These are phyloP conservation scores for Chrysemys picta DNA, from an alignment of 2,113 vertebrate genomes.

Conservation along the genomic window DNA sequence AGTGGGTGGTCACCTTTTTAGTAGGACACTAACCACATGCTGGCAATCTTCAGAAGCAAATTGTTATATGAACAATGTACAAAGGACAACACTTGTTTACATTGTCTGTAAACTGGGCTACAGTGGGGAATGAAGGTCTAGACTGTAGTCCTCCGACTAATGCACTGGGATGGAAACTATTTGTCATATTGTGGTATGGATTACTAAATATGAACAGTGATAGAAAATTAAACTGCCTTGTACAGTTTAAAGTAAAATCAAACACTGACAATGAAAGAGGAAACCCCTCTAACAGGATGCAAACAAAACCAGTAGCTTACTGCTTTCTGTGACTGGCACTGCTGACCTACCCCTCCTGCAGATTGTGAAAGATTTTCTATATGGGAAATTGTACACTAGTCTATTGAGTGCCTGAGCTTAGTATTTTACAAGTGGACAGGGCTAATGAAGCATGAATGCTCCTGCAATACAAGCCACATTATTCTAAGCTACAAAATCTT, in stretches of 20 bases:
- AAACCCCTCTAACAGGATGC: background rate
- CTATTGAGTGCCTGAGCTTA: conserved; percentile 37
- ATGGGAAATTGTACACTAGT: conserved; percentile 34
- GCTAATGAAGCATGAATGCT: conserved; percentile 40
- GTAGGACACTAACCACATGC: background rate
- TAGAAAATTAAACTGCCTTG: background rate
- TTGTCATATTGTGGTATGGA: background rate
- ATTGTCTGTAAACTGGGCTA: conserved; percentile 9
- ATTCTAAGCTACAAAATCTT: conserved; percentile 17
- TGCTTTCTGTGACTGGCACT: background rate
- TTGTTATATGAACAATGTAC: background rate
- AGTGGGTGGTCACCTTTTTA: background rate
- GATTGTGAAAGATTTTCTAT: conserved; percentile 2
- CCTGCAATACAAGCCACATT: background rate
- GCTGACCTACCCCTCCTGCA: background rate
- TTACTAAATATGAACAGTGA: background rate
- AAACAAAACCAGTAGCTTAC: background rate
- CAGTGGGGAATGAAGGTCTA: conserved; percentile 27
- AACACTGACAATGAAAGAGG: background rate
- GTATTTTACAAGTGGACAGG: conserved; percentile 47
- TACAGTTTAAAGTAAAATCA: background rate
- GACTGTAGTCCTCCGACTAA: background rate
- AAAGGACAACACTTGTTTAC: background rate
- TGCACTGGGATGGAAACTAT: background rate
- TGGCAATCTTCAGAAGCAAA: background rate